phyloP scores from a whole-genome alignment of 2,113 vertebrate genomes.

The Anarrhichthys ocellatus region DNA sequence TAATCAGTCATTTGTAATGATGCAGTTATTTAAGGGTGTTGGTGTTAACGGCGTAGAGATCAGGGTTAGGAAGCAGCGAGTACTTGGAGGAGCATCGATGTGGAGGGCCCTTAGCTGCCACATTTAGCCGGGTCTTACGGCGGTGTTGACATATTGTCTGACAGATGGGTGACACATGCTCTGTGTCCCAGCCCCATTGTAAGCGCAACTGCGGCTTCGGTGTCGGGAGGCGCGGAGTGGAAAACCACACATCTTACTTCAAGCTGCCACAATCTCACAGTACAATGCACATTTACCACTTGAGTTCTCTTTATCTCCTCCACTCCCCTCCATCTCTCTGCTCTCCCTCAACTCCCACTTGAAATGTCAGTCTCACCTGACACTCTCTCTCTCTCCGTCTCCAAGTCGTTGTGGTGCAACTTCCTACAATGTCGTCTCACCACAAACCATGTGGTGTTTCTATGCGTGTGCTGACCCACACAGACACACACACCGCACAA shows the following conservation, averaged over 20 bases:
- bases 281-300: slow-evolving; percentile 28
- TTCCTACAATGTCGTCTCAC: neutral
- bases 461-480: neutral
- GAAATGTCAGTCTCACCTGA: neutral
- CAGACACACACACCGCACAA: neutral
- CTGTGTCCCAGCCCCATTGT: slow-evolving; percentile 47
- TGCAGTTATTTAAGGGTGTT: neutral
- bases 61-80: neutral
- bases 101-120: slow-evolving; percentile 19
- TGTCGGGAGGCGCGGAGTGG: slow-evolving; percentile 36
- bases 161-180: slow-evolving; percentile 74
- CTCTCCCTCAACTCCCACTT: neutral
- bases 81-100: neutral
- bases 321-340: neutral
- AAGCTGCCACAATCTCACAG: slow-evolving; percentile 28
- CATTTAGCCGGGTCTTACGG: slow-evolving; percentile 49
- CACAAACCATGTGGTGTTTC: neutral
- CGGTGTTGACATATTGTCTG: slow-evolving; percentile 68
- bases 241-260: slow-evolving; percentile 31
- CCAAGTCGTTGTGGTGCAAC: neutral
- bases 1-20: slow-evolving; percentile 3
- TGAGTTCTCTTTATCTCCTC: neutral
- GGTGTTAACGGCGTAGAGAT: neutral
- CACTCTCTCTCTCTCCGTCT: neutral
- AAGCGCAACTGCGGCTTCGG: slow-evolving; percentile 37